Conservation (phyloP, 35 echinoderm and acorn worm species). For the Nesometra sesokonis region DNA sequence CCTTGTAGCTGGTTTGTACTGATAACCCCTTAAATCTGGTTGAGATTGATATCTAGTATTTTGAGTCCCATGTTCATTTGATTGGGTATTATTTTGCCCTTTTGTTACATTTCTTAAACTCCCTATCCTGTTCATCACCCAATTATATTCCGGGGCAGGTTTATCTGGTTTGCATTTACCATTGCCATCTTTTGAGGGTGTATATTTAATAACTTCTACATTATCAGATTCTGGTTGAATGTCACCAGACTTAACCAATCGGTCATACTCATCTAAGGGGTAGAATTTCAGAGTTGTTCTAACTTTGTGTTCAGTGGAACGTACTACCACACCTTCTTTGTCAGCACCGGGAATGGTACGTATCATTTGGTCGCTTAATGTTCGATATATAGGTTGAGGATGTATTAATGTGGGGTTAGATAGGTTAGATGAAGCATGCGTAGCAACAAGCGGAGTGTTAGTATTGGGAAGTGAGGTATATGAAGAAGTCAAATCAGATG, state of each 20-base stretch:
- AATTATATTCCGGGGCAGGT: conserved; percentile 25
- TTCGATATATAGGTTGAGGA: neutral
- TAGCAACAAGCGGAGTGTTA: neutral
- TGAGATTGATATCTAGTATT: neutral
- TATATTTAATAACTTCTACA: neutral
- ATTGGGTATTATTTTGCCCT: neutral
- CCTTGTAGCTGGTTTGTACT: neutral
- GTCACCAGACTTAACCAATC: neutral
- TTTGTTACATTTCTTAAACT: conserved; percentile 24
- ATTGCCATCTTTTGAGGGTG: neutral
- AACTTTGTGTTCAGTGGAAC: neutral
- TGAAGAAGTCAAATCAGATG: neutral
- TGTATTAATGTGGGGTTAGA: neutral
- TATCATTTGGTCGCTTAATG: neutral
- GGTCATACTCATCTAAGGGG: neutral
- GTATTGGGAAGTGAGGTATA: neutral
- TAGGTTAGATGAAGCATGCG: neutral
- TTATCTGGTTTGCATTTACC: neutral
- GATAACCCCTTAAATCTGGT: neutral
- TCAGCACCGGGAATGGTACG: neutral
- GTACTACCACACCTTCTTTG: neutral
- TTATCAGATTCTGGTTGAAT: neutral
- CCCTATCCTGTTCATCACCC: conserved; percentile 71
- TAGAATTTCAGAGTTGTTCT: neutral
- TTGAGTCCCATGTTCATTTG: neutral